Evolutionary conservation across 1,140 invertebrate species (phyloP).

Genomic region (Myzus persicae): DNA sequence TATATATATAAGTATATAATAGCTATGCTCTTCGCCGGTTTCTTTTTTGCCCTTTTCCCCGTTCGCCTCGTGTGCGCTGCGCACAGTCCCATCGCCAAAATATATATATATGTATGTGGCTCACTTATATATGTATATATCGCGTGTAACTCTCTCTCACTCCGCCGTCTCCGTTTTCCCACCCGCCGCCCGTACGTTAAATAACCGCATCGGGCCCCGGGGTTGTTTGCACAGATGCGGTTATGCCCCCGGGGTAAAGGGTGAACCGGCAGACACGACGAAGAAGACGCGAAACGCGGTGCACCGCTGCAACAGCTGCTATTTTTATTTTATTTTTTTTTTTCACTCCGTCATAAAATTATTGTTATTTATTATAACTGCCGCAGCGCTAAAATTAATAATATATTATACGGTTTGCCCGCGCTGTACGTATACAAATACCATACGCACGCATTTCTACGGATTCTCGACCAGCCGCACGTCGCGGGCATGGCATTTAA

Average conservation of each 20-base stretch:
- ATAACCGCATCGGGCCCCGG: slow-evolving; percentile 43
- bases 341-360: neutral
- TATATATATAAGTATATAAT: no score
- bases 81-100: neutral
- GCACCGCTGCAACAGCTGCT: neutral
- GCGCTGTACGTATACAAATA: no score
- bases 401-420: no score
- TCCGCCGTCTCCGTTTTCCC: neutral
- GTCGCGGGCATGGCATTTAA: neutral
- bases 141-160: no score
- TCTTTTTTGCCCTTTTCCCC: neutral
- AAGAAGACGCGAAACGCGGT: neutral
- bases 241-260: slow-evolving; percentile 27
- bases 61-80: neutral
- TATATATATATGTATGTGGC: neutral
- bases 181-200: neutral
- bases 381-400: no score
- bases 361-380: slow-evolving; percentile 1
- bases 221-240: slow-evolving; percentile 54
- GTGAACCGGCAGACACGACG: neutral
- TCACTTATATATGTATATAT: neutral
- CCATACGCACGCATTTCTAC: neutral
- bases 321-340: no score
- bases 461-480: neutral
- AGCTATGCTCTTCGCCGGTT: neutral